phyloP scores from a whole-genome alignment of 2,113 vertebrate genomes.

The Centropristis striata region DNA sequence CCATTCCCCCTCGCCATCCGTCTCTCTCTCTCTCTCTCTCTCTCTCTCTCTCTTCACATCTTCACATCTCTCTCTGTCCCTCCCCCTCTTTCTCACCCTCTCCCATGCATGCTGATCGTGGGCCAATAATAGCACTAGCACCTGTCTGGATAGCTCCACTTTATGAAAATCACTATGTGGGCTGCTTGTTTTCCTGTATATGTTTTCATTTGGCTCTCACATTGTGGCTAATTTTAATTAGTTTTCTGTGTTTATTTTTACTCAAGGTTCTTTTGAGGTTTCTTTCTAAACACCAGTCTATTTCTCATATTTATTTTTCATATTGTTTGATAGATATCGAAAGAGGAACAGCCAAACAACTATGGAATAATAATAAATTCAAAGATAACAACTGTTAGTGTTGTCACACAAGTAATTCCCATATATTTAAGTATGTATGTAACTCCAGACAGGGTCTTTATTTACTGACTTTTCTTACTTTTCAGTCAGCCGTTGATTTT shows the following conservation, averaged over 20 bases:
- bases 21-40: constrained; percentile 29
- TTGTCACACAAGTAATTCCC: not conserved
- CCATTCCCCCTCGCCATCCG: constrained; percentile 37
- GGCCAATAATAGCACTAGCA: constrained; percentile 82
- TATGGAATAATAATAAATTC: not conserved
- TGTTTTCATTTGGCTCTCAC: constrained; percentile 31
- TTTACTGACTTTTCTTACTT: not conserved
- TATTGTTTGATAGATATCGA: not conserved
- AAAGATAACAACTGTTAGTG: not conserved
- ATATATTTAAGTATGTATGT: not conserved
- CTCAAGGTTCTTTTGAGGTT: not conserved
- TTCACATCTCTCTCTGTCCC: constrained; percentile 49
- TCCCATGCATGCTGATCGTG: constrained; percentile 75
- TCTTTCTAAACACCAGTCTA: not conserved
- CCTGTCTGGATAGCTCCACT: constrained; percentile 79
- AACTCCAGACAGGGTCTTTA: not conserved
- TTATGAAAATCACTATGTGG: constrained; percentile 75
- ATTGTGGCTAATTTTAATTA: not conserved
- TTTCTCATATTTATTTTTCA: not conserved
- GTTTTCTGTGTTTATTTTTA: constrained; percentile 16
- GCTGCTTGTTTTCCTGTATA: constrained; percentile 49
- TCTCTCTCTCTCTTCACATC: constrained; percentile 50
- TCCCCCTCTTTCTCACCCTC: constrained; percentile 61
- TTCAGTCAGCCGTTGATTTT: not conserved
- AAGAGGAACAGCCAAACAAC: no score